phyloP scores from a whole-genome alignment of 2,888 invertebrate species.

The Campoletis raptor region DNA sequence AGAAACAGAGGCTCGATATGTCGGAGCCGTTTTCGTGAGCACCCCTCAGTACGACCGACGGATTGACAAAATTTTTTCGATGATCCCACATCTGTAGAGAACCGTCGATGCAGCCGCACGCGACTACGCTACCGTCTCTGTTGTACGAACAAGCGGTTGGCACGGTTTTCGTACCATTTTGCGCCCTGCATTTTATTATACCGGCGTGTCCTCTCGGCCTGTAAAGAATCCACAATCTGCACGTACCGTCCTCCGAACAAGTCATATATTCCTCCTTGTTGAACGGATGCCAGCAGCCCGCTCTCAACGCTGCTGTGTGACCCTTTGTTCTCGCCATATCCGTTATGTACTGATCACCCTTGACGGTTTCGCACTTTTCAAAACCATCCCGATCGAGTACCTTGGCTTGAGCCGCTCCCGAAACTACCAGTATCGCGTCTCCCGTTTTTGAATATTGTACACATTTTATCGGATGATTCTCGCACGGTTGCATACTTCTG shows the following conservation, averaged over 20 bases:
- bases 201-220: conserved; percentile 92
- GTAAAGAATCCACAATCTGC: conserved; percentile 95
- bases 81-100: conserved; percentile 99
- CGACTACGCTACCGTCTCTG: conserved; percentile 94
- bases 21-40: conserved; percentile 93
- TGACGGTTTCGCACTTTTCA: conserved; percentile 96
- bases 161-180: conserved; percentile 93
- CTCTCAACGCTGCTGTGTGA: conserved; percentile 95
- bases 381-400: conserved; percentile 97
- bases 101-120: conserved; percentile 97
- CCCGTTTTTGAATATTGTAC: conserved; percentile 97
- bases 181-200: conserved; percentile 94
- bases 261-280: conserved; percentile 97
- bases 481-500: conserved; percentile 96
- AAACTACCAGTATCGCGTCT: conserved; percentile 96
- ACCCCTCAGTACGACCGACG: conserved; percentile 90
- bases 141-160: conserved; percentile 95
- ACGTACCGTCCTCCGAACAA: conserved; percentile 96
- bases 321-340: conserved; percentile 98
- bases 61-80: conserved; percentile 95
- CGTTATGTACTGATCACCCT: conserved; percentile 97
- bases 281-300: conserved; percentile 97
- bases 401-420: conserved; percentile 97
- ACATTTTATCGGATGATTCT: conserved; percentile 96
- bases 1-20: conserved; percentile 94